Conservation (phyloP, 2,888 invertebrate species). For the Parnassius orleans region DNA sequence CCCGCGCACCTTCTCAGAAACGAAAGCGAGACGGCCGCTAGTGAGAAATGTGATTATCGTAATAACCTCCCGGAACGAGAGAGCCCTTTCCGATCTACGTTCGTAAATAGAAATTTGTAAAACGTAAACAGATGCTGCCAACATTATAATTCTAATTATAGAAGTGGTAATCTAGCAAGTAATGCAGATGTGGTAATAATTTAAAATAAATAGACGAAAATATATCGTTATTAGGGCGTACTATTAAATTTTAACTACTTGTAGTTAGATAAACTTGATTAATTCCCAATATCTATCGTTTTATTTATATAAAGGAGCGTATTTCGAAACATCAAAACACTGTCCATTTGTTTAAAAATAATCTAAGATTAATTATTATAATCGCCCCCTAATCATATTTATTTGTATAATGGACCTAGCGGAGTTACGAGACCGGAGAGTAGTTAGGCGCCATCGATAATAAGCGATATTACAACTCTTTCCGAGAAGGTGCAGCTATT, state of each 20-base stretch:
- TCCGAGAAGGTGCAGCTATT: constrained; percentile 53
- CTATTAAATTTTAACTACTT: too few relatives aligned
- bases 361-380: neutral
- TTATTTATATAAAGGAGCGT: too few relatives aligned
- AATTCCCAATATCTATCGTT: too few relatives aligned
- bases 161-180: neutral
- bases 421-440: constrained; percentile 33
- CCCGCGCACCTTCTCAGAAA: constrained; percentile 68
- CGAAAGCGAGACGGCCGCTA: constrained; percentile 70
- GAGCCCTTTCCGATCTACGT: constrained; percentile 59
- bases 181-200: constrained; percentile 1
- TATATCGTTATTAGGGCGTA: constrained; percentile 25
- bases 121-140: constrained; percentile 19
- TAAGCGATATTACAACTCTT: constrained; percentile 40
- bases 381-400: constrained; percentile 13
- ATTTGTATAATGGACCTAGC: constrained; percentile 16
- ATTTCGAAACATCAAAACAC: neutral
- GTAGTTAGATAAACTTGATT: too few relatives aligned
- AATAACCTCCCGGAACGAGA: constrained; percentile 72
- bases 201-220: constrained; percentile 16
- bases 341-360: neutral
- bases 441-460: constrained; percentile 46
- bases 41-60: constrained; percentile 76
- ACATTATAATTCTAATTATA: constrained; percentile 17
- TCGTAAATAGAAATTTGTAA: constrained; percentile 49